Conservation (phyloP, 2,113 vertebrate genomes). For the Dolichallabes microphthalmus region DNA sequence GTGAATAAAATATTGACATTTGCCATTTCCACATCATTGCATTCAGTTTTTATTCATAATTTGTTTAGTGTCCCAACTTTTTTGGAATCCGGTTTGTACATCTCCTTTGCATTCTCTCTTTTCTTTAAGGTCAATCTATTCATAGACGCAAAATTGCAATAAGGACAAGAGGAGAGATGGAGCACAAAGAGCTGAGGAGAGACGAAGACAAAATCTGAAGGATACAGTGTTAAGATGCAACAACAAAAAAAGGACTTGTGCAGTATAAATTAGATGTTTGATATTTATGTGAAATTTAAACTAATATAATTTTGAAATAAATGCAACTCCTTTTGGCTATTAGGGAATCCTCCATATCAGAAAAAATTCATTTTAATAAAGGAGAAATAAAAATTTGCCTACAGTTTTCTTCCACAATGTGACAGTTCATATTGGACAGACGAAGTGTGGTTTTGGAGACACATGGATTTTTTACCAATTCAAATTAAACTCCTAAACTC, state of each 20-base stretch:
- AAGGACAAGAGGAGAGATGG: constrained; percentile 28
- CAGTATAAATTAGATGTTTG: not conserved
- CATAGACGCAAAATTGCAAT: constrained; percentile 49
- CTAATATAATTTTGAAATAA: not conserved
- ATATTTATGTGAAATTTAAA: not conserved
- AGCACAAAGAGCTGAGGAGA: not conserved
- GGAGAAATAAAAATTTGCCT: not conserved
- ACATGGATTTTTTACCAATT: too few relatives aligned
- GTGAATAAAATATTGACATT: too few relatives aligned
- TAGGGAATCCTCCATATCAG: not conserved
- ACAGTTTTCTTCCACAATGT: not conserved
- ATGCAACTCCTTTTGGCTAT: not conserved
- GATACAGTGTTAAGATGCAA: not conserved
- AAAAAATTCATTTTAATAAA: not conserved
- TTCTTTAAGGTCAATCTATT: constrained; percentile 42
- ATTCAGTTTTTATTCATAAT: too few relatives aligned
- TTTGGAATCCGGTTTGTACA: too few relatives aligned
- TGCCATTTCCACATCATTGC: too few relatives aligned
- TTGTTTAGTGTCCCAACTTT: too few relatives aligned
- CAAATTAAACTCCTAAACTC: not conserved
- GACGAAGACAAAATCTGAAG: not conserved
- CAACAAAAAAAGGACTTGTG: not conserved
- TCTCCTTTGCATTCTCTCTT: not conserved
- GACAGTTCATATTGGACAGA: not conserved
- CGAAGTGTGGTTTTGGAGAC: not conserved